Conservation (phyloP, 2,113 vertebrate species). For the Sphyrna mokarran region DNA sequence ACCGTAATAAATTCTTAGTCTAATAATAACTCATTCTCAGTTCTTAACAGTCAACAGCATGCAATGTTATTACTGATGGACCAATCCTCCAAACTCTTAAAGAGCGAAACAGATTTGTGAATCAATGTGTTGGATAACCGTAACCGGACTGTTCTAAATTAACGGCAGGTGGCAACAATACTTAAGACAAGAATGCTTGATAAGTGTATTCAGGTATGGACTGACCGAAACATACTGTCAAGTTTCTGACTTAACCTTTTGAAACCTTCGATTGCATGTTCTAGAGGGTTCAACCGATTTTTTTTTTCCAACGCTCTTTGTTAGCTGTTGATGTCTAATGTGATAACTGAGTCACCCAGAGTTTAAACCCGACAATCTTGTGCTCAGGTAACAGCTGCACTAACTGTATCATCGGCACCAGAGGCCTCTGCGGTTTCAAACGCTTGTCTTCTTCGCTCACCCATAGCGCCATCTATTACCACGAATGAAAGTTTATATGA, state of each 20-base stretch:
- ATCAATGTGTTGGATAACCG: background rate
- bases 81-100: background rate
- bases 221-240: background rate
- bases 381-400: background rate
- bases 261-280: background rate
- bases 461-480: slow-evolving; percentile 25
- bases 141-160: background rate
- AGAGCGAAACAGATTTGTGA: no score
- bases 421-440: slow-evolving; percentile 24
- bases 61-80: background rate
- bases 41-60: background rate
- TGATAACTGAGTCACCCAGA: background rate
- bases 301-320: background rate
- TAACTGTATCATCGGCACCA: no score
- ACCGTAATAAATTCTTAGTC: background rate
- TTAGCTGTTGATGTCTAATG: background rate
- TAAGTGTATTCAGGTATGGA: background rate
- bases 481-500: background rate
- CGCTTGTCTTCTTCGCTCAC: slow-evolving; percentile 12
- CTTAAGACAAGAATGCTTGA: background rate
- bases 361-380: background rate
- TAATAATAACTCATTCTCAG: background rate
- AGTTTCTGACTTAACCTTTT: background rate
- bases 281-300: no score
- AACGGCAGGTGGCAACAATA: background rate